Evolutionary conservation across 2,888 invertebrate genomes (phyloP).

Genomic region (Drosophila robusta): DNA sequence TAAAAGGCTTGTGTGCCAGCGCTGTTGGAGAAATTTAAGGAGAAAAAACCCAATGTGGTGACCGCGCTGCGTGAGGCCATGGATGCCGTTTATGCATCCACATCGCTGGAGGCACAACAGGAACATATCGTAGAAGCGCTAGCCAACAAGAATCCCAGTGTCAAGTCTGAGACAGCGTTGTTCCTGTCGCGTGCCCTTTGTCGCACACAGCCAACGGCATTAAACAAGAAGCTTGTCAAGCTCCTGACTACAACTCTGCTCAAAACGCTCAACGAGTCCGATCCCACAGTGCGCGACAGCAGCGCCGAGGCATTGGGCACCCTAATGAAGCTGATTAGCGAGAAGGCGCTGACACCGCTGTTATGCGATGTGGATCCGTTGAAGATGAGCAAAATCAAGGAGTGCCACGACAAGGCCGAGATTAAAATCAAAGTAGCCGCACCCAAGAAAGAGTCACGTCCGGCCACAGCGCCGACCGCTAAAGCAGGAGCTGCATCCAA

Average conservation of each 20-base stretch:
- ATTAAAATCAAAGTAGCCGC: slow-evolving; percentile 90
- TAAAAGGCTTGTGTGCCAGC: slow-evolving; percentile 89
- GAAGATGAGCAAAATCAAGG: slow-evolving; percentile 97
- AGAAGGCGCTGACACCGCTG: slow-evolving; percentile 94
- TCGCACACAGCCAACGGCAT: slow-evolving; percentile 91
- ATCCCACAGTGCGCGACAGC: slow-evolving; percentile 96
- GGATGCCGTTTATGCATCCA: slow-evolving; percentile 94
- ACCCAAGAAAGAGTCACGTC: slow-evolving; percentile 86
- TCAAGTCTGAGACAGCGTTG: slow-evolving; percentile 93
- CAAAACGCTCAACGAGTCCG: slow-evolving; percentile 88
- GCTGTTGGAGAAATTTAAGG: slow-evolving; percentile 97
- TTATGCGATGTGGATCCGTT: slow-evolving; percentile 94
- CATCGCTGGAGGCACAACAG: slow-evolving; percentile 92
- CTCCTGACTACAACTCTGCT: slow-evolving; percentile 91
- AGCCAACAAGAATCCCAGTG: slow-evolving; percentile 95
- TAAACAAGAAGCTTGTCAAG: slow-evolving; percentile 96
- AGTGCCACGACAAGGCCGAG: slow-evolving; percentile 96
- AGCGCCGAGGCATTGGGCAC: slow-evolving; percentile 97
- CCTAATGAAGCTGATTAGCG: slow-evolving; percentile 96
- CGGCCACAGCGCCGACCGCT: slow-evolving; percentile 81
- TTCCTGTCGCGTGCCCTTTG: slow-evolving; percentile 94
- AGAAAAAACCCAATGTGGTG: slow-evolving; percentile 97
- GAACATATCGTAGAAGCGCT: slow-evolving; percentile 95
- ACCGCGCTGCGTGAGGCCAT: slow-evolving; percentile 94
- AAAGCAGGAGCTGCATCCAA: slow-evolving; percentile 79